Evolutionary conservation across 2,888 invertebrate species (phyloP).

Genomic region (Torymus aiolomorphi): DNA sequence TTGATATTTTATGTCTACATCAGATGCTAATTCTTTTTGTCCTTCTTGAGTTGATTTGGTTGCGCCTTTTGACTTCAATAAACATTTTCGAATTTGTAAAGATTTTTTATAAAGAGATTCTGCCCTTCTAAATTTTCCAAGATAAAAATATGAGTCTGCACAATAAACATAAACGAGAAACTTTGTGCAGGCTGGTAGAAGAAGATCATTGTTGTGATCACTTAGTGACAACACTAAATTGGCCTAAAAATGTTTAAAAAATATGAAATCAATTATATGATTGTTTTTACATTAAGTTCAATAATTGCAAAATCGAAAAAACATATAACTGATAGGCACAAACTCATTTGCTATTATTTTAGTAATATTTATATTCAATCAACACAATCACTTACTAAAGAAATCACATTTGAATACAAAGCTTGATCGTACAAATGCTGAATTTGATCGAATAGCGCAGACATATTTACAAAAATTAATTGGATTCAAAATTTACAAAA

Average conservation of each 20-base stretch:
- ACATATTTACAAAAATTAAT: slow-evolving; percentile 73
- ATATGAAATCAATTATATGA: not conserved
- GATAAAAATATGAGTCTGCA: slow-evolving; percentile 83
- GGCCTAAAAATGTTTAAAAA: slow-evolving; percentile 77
- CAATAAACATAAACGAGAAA: slow-evolving; percentile 83
- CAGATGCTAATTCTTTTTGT: slow-evolving; percentile 78
- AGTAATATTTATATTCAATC: not conserved
- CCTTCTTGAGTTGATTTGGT: slow-evolving; percentile 75
- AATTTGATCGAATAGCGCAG: slow-evolving; percentile 81
- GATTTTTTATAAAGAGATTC: slow-evolving; percentile 82
- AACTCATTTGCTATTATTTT: slow-evolving; percentile 13
- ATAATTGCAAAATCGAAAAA: slow-evolving; percentile 14
- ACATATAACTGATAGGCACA: slow-evolving; percentile 26
- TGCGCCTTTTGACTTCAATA: slow-evolving; percentile 78
- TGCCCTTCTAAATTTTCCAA: slow-evolving; percentile 82
- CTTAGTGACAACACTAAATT: slow-evolving; percentile 81
- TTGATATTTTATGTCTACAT: slow-evolving; percentile 84
- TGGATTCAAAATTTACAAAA: slow-evolving; percentile 41
- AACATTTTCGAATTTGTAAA: slow-evolving; percentile 81
- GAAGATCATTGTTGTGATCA: slow-evolving; percentile 81
- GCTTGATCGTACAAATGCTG: slow-evolving; percentile 83
- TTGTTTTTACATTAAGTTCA: slow-evolving; percentile 7
- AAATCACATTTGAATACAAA: slow-evolving; percentile 84
- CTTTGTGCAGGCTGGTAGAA: slow-evolving; percentile 79
- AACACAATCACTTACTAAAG: slow-evolving; percentile 78